Evolutionary conservation across 2,797 vertebrate species (phyloP), one percentile per base, ranked within the genome.

Genomic region (Artibeus jamaicensis): DNA sequence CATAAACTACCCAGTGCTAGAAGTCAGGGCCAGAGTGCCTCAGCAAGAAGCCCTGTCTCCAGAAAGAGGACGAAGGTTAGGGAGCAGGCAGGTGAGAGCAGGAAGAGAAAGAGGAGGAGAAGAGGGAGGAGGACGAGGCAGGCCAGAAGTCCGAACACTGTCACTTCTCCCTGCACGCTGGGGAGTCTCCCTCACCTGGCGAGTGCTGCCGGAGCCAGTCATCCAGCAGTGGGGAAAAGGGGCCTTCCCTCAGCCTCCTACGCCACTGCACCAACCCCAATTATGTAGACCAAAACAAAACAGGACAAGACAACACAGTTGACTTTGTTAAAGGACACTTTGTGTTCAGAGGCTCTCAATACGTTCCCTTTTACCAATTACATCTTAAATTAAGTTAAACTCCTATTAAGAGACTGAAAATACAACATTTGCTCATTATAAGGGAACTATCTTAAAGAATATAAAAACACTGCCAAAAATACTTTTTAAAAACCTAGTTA

Each of bases 201-300:
- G 44, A 88, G 86, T n/a, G 68, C 73, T 62, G 8, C 48, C n/a
- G 95, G 55, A 65, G 76, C 42, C 68, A 48, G 59, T 62, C 73
- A 89, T n/a, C 73, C 57, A 82, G n/a, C 74, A 15, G 68, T 22
- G 67, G 11, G 57, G n/a, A 48, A 42, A 59, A 9, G 44, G 46
- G 26, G 24, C 16, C 70, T 92, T 89, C 77, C 55, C 70, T 93
- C 88, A 68, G 39, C 83, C 85, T 96, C 59, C 93, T 34, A 70
- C 3, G 19, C n/a, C 78, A 91, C 70, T 26, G 55, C 55, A 91
- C 55, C 68, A 78, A 87, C 55, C 89, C 89, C 86, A 74, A 73
- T 73, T 67, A 89, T 0, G 3, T 5, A 73, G 67, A 86, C 39
- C 62, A 70, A 73, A 65, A 76, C 73, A 21, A n/a, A 73, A 50